phyloP scores from a whole-genome alignment of 2,113 vertebrate species.

The Oriolus oriolus region DNA sequence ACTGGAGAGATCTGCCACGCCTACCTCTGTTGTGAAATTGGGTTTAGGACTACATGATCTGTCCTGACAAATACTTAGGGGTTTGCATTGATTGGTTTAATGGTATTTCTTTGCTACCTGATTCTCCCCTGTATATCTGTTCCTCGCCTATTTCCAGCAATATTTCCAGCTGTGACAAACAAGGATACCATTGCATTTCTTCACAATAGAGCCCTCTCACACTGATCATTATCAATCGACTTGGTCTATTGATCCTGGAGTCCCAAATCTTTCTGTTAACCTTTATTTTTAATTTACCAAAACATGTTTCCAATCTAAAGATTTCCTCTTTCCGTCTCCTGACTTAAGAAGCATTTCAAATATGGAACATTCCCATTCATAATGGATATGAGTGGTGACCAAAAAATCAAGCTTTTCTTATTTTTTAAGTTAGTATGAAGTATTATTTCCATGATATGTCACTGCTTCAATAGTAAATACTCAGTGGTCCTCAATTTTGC shows the following conservation, averaged over 20 bases:
- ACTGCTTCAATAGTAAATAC: neutral
- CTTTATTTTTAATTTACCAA: constrained; percentile 35
- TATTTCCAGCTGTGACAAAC: constrained; percentile 4
- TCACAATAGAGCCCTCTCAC: neutral
- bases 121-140: neutral
- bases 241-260: neutral
- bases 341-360: neutral
- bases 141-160: neutral
- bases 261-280: constrained; percentile 23
- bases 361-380: neutral
- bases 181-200: constrained; percentile 16
- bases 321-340: neutral
- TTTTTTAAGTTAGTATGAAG: neutral
- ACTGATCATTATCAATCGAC: neutral
- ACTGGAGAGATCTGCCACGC: neutral
- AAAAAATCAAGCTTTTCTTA: neutral
- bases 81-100: neutral
- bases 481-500: neutral
- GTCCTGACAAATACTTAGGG: neutral
- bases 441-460: neutral
- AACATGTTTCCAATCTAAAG: neutral
- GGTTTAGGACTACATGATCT: neutral
- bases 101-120: neutral
- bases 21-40: neutral
- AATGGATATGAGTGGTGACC: neutral